These are phyloP conservation scores for Zaprionus gabonicus DNA, from an alignment of 1,140 invertebrate species.

Conservation along the genomic window DNA sequence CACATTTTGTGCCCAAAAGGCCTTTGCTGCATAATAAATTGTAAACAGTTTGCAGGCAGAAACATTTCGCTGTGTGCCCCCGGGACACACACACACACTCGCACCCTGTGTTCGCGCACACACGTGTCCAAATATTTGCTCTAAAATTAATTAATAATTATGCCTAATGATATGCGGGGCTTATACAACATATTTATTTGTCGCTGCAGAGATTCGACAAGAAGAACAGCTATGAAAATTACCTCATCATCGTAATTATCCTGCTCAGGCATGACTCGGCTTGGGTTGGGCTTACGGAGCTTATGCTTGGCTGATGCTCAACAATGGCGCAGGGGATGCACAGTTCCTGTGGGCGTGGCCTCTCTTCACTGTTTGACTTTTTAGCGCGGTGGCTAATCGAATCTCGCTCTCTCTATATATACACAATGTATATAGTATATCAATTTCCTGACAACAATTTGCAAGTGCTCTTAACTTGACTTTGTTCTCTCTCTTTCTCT, in stretches of 20 bases:
- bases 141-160: conserved; percentile 79
- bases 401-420: conserved; percentile 2
- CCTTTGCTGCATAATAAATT: conserved; percentile 22
- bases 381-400: conserved; percentile 68
- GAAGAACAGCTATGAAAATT: conserved; percentile 68
- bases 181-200: conserved; percentile 58
- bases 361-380: conserved; percentile 27
- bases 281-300: conserved; percentile 44
- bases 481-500: conserved; percentile 8
- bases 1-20: conserved; percentile 16
- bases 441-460: conserved; percentile 70
- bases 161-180: conserved; percentile 68
- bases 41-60: not conserved
- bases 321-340: conserved; percentile 4
- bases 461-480: conserved; percentile 64
- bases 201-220: conserved; percentile 13
- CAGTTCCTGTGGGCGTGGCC: conserved; percentile 16
- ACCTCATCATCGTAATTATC: conserved; percentile 84
- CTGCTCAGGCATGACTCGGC: conserved; percentile 79
- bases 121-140: conserved; percentile 63
- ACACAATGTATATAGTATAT: conserved; percentile 42
- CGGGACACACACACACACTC: not conserved
- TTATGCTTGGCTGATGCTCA: conserved; percentile 48
- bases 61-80: conserved; percentile 3
- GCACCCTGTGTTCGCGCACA: conserved; percentile 9